These are phyloP conservation scores for Acrobasis consociella DNA, from an alignment of 2,888 invertebrate species.

Conservation along the genomic window DNA sequence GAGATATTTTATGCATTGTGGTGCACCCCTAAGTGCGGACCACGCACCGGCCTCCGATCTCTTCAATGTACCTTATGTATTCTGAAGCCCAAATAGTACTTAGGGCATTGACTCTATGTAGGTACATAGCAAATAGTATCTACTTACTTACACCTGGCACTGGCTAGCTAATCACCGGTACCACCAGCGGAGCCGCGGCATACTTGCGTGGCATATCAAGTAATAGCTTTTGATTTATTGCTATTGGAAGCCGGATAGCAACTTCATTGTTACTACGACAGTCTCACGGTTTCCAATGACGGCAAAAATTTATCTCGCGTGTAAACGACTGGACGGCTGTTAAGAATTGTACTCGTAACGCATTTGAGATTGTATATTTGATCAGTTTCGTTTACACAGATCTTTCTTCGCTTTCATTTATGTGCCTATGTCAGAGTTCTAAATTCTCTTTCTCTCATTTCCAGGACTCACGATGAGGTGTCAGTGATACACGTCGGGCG, in stretches of 20 bases:
- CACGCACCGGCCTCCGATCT: no score
- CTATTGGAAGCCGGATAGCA: constrained; percentile 24
- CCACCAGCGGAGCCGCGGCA: constrained; percentile 15
- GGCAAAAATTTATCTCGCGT: constrained; percentile 23
- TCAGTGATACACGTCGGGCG: constrained; percentile 57
- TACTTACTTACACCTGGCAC: no score
- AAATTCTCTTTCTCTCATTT: constrained; percentile 47
- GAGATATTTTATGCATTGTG: no score
- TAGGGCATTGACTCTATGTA: constrained; percentile 10
- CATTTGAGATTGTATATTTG: constrained; percentile 13
- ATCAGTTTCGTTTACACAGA: constrained; percentile 15
- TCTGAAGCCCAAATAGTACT: neutral
- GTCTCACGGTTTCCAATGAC: constrained; percentile 25
- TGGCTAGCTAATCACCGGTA: no score
- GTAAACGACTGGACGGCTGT: constrained; percentile 18
- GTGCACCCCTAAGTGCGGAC: no score
- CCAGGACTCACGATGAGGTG: constrained; percentile 73
- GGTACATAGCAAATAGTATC: no score
- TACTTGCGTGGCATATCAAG: constrained; percentile 25
- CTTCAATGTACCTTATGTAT: no score
- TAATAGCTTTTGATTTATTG: constrained; percentile 25
- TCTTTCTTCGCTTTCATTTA: constrained; percentile 15
- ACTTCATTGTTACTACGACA: constrained; percentile 27
- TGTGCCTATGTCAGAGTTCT: neutral
- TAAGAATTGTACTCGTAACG: constrained; percentile 13